Evolutionary conservation across 2,888 invertebrate species (phyloP).

Genomic region (Heliothis peltigera): DNA sequence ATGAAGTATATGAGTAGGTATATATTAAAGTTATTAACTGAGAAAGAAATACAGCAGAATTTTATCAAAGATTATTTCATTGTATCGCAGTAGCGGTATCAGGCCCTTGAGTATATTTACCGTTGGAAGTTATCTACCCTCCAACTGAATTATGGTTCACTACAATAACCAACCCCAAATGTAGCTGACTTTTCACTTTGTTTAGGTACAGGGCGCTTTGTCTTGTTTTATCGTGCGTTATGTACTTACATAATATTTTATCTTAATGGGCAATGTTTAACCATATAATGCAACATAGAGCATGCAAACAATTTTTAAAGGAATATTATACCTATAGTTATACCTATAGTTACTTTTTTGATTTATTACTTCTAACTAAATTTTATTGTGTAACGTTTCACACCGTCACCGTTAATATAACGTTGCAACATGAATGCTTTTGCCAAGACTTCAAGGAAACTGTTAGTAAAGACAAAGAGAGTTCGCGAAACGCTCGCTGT

Average conservation of each 20-base stretch:
- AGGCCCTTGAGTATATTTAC: slow-evolving; percentile 70
- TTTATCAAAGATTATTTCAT: slow-evolving; percentile 66
- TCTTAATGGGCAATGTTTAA: slow-evolving; percentile 13
- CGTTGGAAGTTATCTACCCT: slow-evolving; percentile 71
- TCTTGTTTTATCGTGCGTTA: slow-evolving; percentile 43
- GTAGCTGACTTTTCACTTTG: slow-evolving; percentile 61
- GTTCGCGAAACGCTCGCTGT: background rate
- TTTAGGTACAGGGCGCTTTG: slow-evolving; percentile 41
- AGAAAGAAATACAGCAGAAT: slow-evolving; percentile 30
- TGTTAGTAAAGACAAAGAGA: background rate
- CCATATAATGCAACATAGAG: background rate
- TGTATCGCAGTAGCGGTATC: slow-evolving; percentile 61
- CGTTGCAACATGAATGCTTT: no score
- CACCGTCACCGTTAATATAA: no score
- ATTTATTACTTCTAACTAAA: background rate
- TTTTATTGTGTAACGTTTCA: no score
- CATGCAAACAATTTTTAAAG: background rate
- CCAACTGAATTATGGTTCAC: slow-evolving; percentile 71
- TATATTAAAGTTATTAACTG: slow-evolving; percentile 4
- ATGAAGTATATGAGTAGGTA: background rate
- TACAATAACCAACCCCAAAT: slow-evolving; percentile 69
- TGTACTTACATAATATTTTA: slow-evolving; percentile 26
- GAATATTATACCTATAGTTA: background rate
- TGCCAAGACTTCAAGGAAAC: slow-evolving; percentile 1
- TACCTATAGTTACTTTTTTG: background rate